Conservation (phyloP, 2,888 invertebrate genomes). For the Drosophila birchii region DNA sequence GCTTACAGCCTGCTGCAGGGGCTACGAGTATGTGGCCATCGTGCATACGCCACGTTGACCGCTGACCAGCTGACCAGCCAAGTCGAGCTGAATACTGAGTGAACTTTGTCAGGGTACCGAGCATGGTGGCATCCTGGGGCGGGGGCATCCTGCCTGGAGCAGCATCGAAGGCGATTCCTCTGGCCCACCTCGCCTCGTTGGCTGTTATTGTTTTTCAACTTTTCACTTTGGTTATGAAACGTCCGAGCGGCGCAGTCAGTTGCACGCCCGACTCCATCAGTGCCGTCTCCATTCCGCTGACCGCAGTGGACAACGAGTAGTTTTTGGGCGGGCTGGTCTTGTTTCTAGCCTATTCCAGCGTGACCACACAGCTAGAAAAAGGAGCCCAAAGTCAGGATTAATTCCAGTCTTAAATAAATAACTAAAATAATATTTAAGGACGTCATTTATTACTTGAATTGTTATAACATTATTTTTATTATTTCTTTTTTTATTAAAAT, state of each 20-base stretch:
- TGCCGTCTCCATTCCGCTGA: conserved; percentile 30
- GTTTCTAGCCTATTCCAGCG: neutral
- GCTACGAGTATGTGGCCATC: conserved; percentile 13
- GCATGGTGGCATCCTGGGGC: neutral
- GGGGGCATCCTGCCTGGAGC: conserved; percentile 12
- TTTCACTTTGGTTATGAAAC: conserved; percentile 52
- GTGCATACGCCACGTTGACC: conserved; percentile 40
- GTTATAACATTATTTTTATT: neutral
- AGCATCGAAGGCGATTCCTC: conserved; percentile 25
- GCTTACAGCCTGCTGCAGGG: conserved; percentile 8
- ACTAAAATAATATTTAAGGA: neutral
- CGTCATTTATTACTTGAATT: neutral
- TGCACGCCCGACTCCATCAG: conserved; percentile 33
- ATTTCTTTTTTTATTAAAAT: neutral
- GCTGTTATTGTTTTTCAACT: conserved; percentile 49
- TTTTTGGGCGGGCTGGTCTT: conserved; percentile 36
- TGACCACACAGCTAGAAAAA: conserved; percentile 8
- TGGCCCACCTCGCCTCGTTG: conserved; percentile 23
- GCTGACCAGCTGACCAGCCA: conserved; percentile 1
- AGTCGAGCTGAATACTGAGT: conserved; percentile 16
- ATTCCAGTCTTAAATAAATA: neutral
- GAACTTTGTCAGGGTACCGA: conserved; percentile 23
- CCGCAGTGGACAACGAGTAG: conserved; percentile 35
- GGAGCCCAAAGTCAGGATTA: no score
- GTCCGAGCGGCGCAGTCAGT: conserved; percentile 38